Conservation (phyloP, 2,888 invertebrate genomes). For the Cyrtodaria siliqua region DNA sequence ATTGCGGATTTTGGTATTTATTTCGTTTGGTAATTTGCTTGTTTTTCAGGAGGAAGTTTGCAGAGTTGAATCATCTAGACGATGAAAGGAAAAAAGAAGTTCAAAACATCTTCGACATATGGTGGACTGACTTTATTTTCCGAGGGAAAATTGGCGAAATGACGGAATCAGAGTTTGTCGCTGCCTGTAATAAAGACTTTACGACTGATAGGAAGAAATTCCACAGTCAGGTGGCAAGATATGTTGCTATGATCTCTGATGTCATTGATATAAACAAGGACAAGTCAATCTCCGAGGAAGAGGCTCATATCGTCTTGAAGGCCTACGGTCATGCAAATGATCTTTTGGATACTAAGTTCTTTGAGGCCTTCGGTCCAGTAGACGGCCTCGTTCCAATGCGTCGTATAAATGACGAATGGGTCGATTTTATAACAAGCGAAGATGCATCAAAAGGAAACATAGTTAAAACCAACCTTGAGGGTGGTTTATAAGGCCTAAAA, state of each 20-base stretch:
- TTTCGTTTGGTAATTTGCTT: too few species aligned
- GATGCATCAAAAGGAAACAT: slow-evolving; percentile 48
- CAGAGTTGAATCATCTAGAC: slow-evolving; percentile 63
- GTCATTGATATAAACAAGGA: slow-evolving; percentile 73
- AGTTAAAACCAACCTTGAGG: slow-evolving; percentile 64
- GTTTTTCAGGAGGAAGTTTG: slow-evolving; percentile 56
- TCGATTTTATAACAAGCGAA: slow-evolving; percentile 44
- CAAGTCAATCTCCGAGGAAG: slow-evolving; percentile 66
- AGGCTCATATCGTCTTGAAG: slow-evolving; percentile 68
- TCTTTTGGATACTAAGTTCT: slow-evolving; percentile 63
- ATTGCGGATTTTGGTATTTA: too few species aligned
- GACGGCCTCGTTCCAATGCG: slow-evolving; percentile 66
- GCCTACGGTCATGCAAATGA: slow-evolving; percentile 72
- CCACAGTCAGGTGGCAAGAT: slow-evolving; percentile 45
- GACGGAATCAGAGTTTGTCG: slow-evolving; percentile 60
- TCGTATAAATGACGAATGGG: slow-evolving; percentile 64
- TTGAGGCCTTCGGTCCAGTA: slow-evolving; percentile 50
- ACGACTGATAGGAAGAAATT: slow-evolving; percentile 52
- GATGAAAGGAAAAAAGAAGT: slow-evolving; percentile 52
- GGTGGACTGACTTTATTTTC: slow-evolving; percentile 70
- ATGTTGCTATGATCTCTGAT: slow-evolving; percentile 64
- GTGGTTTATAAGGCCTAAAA: slow-evolving; percentile 32
- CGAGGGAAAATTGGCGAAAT: slow-evolving; percentile 49
- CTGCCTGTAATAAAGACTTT: slow-evolving; percentile 30
- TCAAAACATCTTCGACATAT: slow-evolving; percentile 54